Conservation (phyloP, 2,797 vertebrate genomes). For the Falco cherrug region DNA sequence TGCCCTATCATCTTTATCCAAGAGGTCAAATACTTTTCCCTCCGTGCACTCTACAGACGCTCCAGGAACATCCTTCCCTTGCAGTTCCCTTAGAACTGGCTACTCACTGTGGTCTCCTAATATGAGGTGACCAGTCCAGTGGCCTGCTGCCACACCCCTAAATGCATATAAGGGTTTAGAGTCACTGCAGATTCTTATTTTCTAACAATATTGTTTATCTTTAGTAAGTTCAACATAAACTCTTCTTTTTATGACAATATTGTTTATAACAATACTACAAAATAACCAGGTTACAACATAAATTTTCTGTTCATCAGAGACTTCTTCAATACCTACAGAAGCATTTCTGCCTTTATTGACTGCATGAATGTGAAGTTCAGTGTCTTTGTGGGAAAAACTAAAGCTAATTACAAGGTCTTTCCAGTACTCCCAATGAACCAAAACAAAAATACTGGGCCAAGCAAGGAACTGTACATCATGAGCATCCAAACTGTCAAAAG, state of each 20-base stretch:
- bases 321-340: background rate
- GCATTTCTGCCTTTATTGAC: background rate
- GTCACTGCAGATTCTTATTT: background rate
- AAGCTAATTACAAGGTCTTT: background rate
- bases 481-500: background rate
- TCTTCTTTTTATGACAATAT: background rate
- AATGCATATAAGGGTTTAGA: background rate
- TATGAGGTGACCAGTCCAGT: background rate
- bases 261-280: background rate
- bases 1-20: background rate
- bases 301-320: background rate
- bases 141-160: background rate
- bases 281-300: background rate
- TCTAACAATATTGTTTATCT: background rate
- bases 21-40: background rate
- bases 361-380: background rate
- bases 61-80: background rate
- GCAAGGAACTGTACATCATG: background rate
- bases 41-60: accelerated
- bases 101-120: background rate
- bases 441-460: background rate
- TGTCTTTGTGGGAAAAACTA: background rate
- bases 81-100: background rate
- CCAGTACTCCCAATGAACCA: background rate
- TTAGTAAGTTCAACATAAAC: background rate